A percentile compares a stretch with the other conserved stretches of the same genome.
Evolutionary conservation across 2,797 vertebrate species (phyloP).

Genomic region (Chelonia mydas): DNA sequence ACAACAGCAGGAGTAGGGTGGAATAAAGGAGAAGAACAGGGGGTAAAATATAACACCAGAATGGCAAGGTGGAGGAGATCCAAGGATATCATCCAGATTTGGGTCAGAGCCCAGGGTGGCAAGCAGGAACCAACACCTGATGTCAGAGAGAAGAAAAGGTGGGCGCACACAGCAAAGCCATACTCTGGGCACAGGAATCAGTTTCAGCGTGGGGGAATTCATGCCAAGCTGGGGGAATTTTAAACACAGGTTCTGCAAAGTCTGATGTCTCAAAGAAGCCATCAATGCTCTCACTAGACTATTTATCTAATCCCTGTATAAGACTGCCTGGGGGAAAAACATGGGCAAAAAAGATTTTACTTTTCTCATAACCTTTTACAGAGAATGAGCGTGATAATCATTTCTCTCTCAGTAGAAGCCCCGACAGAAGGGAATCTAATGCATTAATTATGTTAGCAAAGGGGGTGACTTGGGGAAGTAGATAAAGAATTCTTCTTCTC

Average conservation of each 20-base stretch:
- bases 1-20: background rate
- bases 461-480: background rate
- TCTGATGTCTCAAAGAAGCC: background rate
- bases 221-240: background rate
- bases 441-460: background rate
- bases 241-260: background rate
- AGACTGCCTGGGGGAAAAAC: background rate
- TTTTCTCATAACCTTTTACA: background rate
- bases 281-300: background rate
- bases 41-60: background rate
- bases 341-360: background rate
- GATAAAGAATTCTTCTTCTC: background rate
- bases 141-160: background rate
- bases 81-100: background rate
- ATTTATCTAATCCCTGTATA: background rate
- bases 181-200: background rate
- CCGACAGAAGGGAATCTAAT: fast-evolving
- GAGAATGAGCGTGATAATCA: background rate
- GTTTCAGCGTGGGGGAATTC: background rate
- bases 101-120: background rate
- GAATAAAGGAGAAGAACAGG: background rate
- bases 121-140: background rate
- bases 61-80: background rate
- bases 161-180: background rate
- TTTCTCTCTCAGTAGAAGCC: background rate